Evolutionary conservation across 2,113 vertebrate species (phyloP).

Genomic region (Daboia siamensis): DNA sequence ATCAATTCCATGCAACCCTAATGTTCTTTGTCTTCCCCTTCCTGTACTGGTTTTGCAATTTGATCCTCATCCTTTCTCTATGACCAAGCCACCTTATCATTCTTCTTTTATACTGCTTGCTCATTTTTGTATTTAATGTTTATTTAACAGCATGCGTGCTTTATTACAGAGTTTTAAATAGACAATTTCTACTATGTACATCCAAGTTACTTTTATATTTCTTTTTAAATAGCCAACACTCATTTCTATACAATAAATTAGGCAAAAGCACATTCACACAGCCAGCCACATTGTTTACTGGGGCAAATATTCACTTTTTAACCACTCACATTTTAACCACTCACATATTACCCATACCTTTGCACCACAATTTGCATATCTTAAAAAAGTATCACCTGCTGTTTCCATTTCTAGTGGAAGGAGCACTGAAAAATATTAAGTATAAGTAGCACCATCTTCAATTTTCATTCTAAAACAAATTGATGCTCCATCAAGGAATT

Average conservation of each 20-base stretch:
- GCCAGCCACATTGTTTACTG: neutral
- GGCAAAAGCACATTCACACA: neutral
- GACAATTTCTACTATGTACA: neutral
- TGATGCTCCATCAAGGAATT: neutral
- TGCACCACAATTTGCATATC: neutral
- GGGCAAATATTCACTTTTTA: neutral
- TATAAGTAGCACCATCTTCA: neutral
- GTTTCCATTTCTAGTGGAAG: neutral
- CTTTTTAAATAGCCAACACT: neutral
- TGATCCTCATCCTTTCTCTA: neutral
- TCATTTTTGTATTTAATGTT: neutral
- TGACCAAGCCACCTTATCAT: neutral
- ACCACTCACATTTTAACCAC: too few species aligned
- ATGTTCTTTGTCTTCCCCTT: neutral
- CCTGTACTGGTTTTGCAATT: neutral
- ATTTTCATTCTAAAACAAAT: neutral
- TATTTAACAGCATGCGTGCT: neutral
- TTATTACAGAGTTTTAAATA: neutral
- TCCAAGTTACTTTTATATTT: neutral
- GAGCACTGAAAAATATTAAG: neutral
- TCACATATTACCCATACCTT: neutral
- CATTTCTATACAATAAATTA: neutral
- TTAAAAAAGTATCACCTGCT: neutral
- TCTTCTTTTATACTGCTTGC: neutral
- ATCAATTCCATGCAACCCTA: neutral